Base-by-base conservation (phyloP, 1,140 invertebrate species). In the Bombus waltoni region DNA sequence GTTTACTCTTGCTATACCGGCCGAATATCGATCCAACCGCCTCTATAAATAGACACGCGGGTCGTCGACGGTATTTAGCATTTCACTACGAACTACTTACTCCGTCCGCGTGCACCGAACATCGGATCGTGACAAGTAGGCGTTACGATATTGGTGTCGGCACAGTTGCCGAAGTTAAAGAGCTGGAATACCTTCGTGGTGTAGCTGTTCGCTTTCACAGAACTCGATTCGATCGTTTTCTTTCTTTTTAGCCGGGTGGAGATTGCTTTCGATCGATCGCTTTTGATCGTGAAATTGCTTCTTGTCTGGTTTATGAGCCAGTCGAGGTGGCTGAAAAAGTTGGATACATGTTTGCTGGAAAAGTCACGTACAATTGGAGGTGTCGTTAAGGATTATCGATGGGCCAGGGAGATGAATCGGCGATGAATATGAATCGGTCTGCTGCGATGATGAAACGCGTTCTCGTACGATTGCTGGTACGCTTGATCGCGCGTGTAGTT, bases 21-120 rank as follows among this genome's bases (percentile, higher is more conserved):
- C 73, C 88, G 72, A 80, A 74, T 91, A 93, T 93, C 92, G 92
- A 93, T 87, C 92, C 91, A 70, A 40, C 44, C 74, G 68, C n/a
- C 57, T 85, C 92, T 92, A 92, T 93, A 93, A 93, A 93, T 93
- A 92, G 91, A 85, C 71, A 44, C 87, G 75, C 88, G 74, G 88
- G 65, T 89, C 73, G 87, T 88, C 83, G 83, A 66, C 79, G 87
- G 82, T 92, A 93, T 92, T 93, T 93, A 92, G 89, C 87, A 92
- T 93, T 92, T 93, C 87, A 87, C 89, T 85, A 91, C 82, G 86
- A 91, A 92, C 85, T 90, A 88, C 84, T 85, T 83, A 81, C 72
- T 81, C 68, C 53, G 76, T 53, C 82, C 81, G 81, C 83, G 76
- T 81, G 83, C 62, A 81, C n/a, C 78, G 40, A 28, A 25, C 74